These are phyloP conservation scores for Ips typographus DNA, from an alignment of 1,140 invertebrate species.

Conservation along the genomic window DNA sequence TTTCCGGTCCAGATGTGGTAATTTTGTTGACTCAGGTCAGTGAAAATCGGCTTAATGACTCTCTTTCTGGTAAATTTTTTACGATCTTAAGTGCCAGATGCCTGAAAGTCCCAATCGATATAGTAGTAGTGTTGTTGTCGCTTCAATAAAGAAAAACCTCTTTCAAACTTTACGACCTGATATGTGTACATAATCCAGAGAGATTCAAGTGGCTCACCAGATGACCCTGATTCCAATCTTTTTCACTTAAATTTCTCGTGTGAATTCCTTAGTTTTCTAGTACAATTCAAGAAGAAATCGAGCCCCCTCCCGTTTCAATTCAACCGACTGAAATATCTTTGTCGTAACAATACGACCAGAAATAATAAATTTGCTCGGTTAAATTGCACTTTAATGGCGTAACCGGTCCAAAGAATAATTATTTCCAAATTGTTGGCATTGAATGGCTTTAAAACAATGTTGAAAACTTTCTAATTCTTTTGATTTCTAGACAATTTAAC, in stretches of 20 bases:
- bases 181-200: neutral
- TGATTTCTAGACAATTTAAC: neutral
- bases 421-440: neutral
- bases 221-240: neutral
- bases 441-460: neutral
- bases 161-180: neutral
- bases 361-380: constrained; percentile 2
- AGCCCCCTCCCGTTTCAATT: neutral
- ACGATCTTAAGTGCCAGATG: neutral
- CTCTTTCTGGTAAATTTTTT: neutral
- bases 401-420: neutral
- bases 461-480: neutral
- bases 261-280: neutral
- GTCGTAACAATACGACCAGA: neutral
- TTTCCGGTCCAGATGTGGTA: neutral
- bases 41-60: neutral
- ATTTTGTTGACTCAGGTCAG: constrained; percentile 1
- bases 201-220: neutral
- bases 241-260: neutral
- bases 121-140: neutral
- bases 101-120: neutral
- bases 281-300: neutral
- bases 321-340: neutral
- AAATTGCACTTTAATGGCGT: neutral
- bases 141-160: neutral